Base-by-base conservation (phyloP, 1,140 invertebrate genomes). In the Lycorma delicatula region DNA sequence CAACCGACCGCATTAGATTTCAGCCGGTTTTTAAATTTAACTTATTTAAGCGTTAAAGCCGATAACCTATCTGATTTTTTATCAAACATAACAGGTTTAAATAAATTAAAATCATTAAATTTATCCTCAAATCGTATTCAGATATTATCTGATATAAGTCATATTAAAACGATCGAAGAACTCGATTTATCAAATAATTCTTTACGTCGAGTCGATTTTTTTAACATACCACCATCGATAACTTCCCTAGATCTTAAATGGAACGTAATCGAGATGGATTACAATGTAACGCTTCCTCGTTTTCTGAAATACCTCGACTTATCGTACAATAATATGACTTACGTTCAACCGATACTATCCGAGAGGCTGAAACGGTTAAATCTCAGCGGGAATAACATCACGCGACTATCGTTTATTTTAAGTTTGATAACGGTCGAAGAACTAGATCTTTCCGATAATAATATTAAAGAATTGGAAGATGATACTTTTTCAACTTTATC, bases 381-480 rank as follows among this genome's bases (percentile, higher is more conserved):
- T 25, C 25, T 54, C 22, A 54, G 52, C 4, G 31, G 25, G 22
- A 54, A 54, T 25, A 54, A 54, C 31, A 22, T 54, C n/a, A 11
- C 34, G 18, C 22, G 25, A 16, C 23, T 54, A 25, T 13, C 31
- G 26, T 22, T 41, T 23, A 11, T 54, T 13, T 16, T 25, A 23
- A 38, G 16, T 12, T 13, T 54, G 28, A 25, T 36, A 1, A 38
- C n/a, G 20, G 47, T 64, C 31, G 60, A 64, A 52, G 44, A 59
- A 6, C 52, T 64, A 13, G 59, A 80, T 63, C 64, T 81, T 3
- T 76, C 78, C 13, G 58, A 68, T 52, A 82, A 81, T 66, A 62
- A 64, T 22, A 67, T 83, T 23, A 60, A 55, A 13, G 63, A 70
- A 13, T 57, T 79, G 11, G 71, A 76, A 50, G 72, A 75, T n/a